Base-by-base conservation (phyloP, 2,797 vertebrate species). In the Carapus acus region DNA sequence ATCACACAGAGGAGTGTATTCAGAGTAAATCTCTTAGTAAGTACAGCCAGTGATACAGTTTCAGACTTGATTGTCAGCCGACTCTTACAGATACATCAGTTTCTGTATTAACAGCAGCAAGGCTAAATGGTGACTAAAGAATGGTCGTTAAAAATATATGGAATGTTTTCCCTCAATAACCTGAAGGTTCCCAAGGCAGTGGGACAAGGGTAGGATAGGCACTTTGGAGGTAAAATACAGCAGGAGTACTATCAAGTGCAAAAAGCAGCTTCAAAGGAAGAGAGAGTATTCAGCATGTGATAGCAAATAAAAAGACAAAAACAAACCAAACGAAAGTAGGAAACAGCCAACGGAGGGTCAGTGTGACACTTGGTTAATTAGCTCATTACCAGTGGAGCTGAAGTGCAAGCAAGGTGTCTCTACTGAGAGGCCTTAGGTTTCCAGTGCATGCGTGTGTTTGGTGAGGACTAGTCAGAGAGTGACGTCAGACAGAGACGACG, bases 361-460 rank as follows among this genome's bases (percentile, higher is more conserved):
- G 65, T 69, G 77, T 77, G 69, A 54, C 51, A 40, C 62, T 69
- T 38, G 63, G 53, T 56, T 49, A n/a, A 47, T 53, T 40, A 22
- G 57, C 70, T 73, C 63, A 58, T 45, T 39, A 66, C 54, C 8
- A 52, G 46, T 49, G 53, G 62, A 74, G 73, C 54, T 60, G 56
- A 68, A 75, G 80, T 82, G 79, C 78, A 81, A 79, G 79, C 69
- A 54, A 44, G 49, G 20, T 24, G 51, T 42, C 29, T 78, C 77
- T 74, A 76, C 73, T 80, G 65, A 52, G 66, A 74, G 75, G 77
- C 75, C 27, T 57, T 37, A 47, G 24, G 63, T 50, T 84, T 87
- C 85, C 86, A 88, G 86, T 87, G 87, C 84, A 85, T 85, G 71
- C 72, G 43, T 58, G 72, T 82, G 75, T 85, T 87, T 86, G 84